Evolutionary conservation across 2,888 invertebrate genomes (phyloP).

Genomic region (Ephialtes manifestator): DNA sequence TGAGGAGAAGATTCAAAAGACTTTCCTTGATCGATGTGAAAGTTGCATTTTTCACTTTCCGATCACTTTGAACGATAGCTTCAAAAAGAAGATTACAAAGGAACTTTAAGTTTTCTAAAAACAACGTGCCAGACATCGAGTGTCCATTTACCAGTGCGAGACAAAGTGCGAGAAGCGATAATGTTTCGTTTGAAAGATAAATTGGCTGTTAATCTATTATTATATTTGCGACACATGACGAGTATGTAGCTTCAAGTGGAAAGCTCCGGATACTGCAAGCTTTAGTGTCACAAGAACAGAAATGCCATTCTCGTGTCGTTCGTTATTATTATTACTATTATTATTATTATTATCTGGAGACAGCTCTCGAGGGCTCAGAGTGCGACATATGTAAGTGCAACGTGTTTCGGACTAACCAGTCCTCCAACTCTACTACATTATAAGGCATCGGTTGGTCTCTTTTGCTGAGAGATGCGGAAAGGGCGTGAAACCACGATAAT

Average conservation of each 20-base stretch:
- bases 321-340: conserved; percentile 41
- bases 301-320: conserved; percentile 55
- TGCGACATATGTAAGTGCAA: background rate
- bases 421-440: background rate
- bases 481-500: conserved; percentile 72
- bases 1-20: background rate
- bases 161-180: background rate
- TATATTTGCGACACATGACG: conserved; percentile 32
- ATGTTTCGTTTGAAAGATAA: conserved; percentile 51
- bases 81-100: background rate
- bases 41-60: conserved; percentile 7
- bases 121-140: background rate
- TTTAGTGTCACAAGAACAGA: conserved; percentile 55
- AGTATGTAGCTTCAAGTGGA: background rate
- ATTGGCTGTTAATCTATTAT: conserved; percentile 58
- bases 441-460: background rate
- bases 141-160: conserved; percentile 21
- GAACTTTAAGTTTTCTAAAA: background rate
- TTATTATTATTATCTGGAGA: conserved; percentile 57
- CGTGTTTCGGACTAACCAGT: background rate
- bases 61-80: background rate
- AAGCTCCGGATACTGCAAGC: background rate
- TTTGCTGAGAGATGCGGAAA: conserved; percentile 6
- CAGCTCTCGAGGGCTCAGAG: conserved; percentile 21
- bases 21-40: background rate